These are phyloP conservation scores for Gnathonemus echidnorhynchus DNA, from an alignment of 2,113 vertebrate genomes.

Conservation along the genomic window DNA sequence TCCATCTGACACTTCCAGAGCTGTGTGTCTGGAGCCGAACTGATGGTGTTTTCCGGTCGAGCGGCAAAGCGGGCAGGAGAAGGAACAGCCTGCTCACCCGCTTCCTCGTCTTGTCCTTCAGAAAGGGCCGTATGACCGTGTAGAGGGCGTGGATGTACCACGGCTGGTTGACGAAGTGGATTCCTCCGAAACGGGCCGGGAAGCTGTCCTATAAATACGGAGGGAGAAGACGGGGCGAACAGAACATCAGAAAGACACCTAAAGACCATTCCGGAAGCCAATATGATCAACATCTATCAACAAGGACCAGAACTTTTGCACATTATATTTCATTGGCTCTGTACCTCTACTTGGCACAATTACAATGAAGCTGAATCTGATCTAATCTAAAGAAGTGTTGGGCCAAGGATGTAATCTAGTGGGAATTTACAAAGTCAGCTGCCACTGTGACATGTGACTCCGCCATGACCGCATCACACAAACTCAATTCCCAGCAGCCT, in stretches of 20 bases:
- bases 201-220: conserved; percentile 83
- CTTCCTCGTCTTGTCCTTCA: conserved; percentile 98
- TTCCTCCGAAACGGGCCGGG: conserved; percentile 92
- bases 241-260: not conserved
- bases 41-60: not conserved
- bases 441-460: not conserved
- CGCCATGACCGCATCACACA: not conserved
- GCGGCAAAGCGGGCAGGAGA: not conserved
- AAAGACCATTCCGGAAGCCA: not conserved
- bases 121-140: conserved; percentile 92
- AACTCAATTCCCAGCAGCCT: not conserved
- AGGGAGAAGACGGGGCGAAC: conserved; percentile 19
- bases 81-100: conserved; percentile 63
- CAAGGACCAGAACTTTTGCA: not conserved
- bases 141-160: conserved; percentile 98
- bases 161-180: conserved; percentile 97
- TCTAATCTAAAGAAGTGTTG: not conserved
- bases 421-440: not conserved
- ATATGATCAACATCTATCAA: not conserved
- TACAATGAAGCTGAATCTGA: not conserved
- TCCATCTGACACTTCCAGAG: not conserved
- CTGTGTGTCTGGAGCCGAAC: not conserved
- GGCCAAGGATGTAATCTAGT: not conserved
- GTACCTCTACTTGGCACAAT: too few relatives aligned
- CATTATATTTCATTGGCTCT: not conserved